phyloP scores from a whole-genome alignment of 1,140 invertebrate species.

The Ips nitidus region DNA sequence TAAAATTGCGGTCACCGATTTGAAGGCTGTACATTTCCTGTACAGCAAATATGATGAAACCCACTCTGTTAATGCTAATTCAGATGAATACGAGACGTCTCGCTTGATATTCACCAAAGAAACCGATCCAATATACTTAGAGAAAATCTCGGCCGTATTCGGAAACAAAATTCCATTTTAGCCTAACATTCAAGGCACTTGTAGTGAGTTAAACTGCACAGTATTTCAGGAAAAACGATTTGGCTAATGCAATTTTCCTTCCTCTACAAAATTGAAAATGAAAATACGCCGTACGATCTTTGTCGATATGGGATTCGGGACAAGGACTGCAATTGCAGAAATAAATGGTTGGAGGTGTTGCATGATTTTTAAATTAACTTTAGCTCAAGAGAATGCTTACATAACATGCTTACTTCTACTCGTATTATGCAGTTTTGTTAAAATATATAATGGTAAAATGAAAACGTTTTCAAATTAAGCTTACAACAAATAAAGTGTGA shows the following conservation, averaged over 20 bases:
- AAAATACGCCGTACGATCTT: slow-evolving; percentile 22
- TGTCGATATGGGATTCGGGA: slow-evolving; percentile 17
- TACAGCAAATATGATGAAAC: background rate
- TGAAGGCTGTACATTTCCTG: background rate
- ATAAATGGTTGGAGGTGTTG: slow-evolving; percentile 6
- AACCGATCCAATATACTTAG: slow-evolving; percentile 20
- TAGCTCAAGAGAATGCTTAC: background rate
- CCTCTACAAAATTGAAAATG: slow-evolving; percentile 27
- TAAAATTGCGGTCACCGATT: slow-evolving; percentile 10
- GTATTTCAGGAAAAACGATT: slow-evolving; percentile 19
- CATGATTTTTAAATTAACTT: background rate
- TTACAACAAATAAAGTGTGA: too few relatives aligned
- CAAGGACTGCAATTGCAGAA: slow-evolving; percentile 17
- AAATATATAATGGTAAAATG: too few relatives aligned
- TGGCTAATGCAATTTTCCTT: slow-evolving; percentile 27
- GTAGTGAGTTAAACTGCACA: slow-evolving; percentile 19
- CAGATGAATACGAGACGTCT: background rate
- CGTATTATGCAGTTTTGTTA: too few relatives aligned
- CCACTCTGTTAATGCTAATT: background rate
- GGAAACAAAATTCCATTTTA: slow-evolving; percentile 24
- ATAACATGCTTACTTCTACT: too few relatives aligned
- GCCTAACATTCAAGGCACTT: slow-evolving; percentile 25
- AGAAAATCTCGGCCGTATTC: slow-evolving; percentile 10
- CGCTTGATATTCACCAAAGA: slow-evolving; percentile 4
- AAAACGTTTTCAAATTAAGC: too few relatives aligned